phyloP scores from a whole-genome alignment of 2,113 vertebrate genomes.

The Trochalopteron elliotii region DNA sequence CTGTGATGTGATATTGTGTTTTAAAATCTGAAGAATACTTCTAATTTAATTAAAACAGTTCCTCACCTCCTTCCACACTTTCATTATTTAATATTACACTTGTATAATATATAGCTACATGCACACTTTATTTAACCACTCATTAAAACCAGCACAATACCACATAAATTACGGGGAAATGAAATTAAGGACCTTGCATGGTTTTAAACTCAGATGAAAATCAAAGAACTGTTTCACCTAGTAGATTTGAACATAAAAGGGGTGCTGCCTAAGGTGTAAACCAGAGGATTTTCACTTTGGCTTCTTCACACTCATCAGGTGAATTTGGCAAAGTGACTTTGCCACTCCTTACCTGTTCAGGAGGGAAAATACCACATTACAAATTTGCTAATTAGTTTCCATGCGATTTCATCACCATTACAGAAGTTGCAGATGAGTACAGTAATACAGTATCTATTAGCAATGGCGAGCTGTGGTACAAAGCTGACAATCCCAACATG shows the following conservation, averaged over 20 bases:
- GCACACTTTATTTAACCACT: background rate
- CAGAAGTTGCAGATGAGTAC: background rate
- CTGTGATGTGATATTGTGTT: background rate
- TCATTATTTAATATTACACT: background rate
- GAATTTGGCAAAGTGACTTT: background rate
- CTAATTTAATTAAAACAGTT: background rate
- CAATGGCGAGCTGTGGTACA: background rate
- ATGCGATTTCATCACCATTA: background rate
- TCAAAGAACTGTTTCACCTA: background rate
- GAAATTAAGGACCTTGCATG: background rate
- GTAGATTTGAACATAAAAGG: background rate
- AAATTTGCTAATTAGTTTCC: slow-evolving; percentile 7
- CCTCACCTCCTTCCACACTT: background rate
- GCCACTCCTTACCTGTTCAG: background rate
- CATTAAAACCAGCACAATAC: background rate
- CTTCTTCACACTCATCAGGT: background rate
- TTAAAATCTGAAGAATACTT: background rate
- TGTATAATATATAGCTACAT: background rate
- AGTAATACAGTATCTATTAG: background rate
- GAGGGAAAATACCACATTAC: background rate
- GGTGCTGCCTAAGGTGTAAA: background rate
- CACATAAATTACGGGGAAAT: background rate
- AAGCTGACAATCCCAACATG: background rate
- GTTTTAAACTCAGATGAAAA: background rate
- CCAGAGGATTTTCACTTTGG: background rate